phyloP scores from a whole-genome alignment of 2,888 invertebrate genomes.

The Agrotis segetum region DNA sequence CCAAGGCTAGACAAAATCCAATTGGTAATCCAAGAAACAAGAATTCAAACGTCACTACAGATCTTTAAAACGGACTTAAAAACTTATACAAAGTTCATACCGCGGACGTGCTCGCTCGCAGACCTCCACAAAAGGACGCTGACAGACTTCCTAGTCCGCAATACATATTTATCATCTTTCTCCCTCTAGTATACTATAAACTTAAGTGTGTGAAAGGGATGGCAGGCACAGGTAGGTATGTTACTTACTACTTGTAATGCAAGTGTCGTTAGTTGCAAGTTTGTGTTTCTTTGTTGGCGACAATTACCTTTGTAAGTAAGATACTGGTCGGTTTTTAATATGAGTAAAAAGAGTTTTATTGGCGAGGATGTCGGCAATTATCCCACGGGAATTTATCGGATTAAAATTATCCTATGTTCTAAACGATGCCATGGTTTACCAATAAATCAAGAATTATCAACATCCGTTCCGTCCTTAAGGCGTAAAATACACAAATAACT shows the following conservation, averaged over 20 bases:
- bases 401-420: not conserved
- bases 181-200: conserved; percentile 26
- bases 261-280: conserved; percentile 57
- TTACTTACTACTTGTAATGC: conserved; percentile 60
- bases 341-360: not conserved
- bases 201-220: conserved; percentile 27
- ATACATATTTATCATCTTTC: conserved; percentile 44
- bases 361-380: not conserved
- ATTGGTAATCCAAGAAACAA: conserved; percentile 34
- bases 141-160: conserved; percentile 70
- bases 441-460: not conserved
- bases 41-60: conserved; percentile 40
- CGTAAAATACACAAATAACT: not conserved
- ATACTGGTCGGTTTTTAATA: conserved; percentile 7
- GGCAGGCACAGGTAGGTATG: conserved; percentile 13
- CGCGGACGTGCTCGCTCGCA: conserved; percentile 59
- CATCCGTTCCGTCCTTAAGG: not conserved
- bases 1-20: conserved; percentile 19
- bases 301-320: conserved; percentile 19
- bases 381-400: not conserved
- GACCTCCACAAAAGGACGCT: conserved; percentile 73
- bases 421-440: not conserved
- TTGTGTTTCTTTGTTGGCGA: conserved; percentile 56
- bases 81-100: conserved; percentile 61
- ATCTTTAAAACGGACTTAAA: conserved; percentile 50